A percentile compares a stretch with the other conserved stretches of the same genome.
Evolutionary conservation across 2,888 invertebrate species (phyloP).

Genomic region (Resseliella maxima): DNA sequence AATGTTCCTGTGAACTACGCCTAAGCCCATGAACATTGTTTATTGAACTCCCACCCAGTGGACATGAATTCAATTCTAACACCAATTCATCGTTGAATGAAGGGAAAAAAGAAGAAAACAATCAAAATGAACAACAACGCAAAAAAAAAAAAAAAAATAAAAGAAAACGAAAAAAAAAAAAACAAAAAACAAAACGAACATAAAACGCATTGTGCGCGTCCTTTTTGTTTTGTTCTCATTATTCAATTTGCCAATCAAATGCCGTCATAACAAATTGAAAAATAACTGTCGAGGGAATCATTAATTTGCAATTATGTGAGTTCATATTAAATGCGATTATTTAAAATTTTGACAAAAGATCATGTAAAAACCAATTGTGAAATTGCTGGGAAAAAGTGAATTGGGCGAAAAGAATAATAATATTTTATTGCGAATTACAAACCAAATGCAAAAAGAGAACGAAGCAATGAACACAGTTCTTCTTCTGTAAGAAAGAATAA

Average conservation of each 20-base stretch:
- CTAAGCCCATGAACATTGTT: too few species aligned
- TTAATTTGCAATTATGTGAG: background rate
- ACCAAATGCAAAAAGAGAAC: background rate
- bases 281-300: background rate
- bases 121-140: too few species aligned
- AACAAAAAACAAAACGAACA: too few species aligned
- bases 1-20: too few species aligned
- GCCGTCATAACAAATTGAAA: constrained; percentile 40
- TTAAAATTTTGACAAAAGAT: constrained; percentile 3
- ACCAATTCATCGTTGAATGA: too few species aligned
- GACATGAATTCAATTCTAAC: too few species aligned
- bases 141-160: too few species aligned
- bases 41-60: too few species aligned
- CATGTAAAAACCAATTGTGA: background rate
- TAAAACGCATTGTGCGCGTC: background rate
- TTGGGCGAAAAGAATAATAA: background rate
- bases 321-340: constrained; percentile 46
- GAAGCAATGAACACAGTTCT: background rate
- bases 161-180: too few species aligned
- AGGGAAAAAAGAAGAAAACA: too few species aligned
- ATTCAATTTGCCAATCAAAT: background rate
- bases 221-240: background rate
- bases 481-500: background rate
- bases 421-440: background rate
- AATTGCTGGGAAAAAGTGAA: background rate